Conservation (phyloP, 2,797 vertebrate genomes). For the Darevskia mixta region DNA sequence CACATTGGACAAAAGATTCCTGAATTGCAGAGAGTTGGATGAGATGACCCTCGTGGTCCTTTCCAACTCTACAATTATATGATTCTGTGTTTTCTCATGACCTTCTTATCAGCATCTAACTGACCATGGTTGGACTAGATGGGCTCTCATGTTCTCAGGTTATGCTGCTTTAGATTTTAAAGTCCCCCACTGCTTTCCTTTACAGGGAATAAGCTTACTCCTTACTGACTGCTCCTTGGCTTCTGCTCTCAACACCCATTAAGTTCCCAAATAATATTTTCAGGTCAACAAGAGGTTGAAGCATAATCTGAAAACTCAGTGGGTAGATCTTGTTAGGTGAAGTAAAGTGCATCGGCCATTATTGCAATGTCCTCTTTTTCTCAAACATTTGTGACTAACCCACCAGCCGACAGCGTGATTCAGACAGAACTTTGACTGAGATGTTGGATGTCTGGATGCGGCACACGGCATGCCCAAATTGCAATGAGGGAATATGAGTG, state of each 20-base stretch:
- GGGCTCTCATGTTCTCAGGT: no score
- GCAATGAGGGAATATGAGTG: not conserved
- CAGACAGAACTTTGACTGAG: constrained; percentile 48
- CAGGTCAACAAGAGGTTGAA: constrained; percentile 37
- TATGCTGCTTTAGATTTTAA: constrained; percentile 1
- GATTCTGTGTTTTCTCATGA: no score
- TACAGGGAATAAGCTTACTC: constrained; percentile 11
- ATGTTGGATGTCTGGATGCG: not conserved
- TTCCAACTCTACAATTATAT: no score
- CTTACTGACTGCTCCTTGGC: not conserved
- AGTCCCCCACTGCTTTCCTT: rapidly evolving
- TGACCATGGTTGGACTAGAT: no score
- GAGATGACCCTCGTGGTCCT: no score
- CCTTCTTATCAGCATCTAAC: no score
- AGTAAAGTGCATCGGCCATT: constrained; percentile 35
- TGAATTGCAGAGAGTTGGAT: no score
- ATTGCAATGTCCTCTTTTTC: not conserved
- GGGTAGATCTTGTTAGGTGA: constrained; percentile 25
- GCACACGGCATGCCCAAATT: constrained; percentile 43
- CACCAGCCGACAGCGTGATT: constrained; percentile 27
- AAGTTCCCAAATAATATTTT: constrained; percentile 27
- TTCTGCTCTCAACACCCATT: constrained; percentile 41
- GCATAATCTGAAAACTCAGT: constrained; percentile 46
- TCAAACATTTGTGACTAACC: constrained; percentile 7
- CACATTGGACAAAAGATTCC: no score